These are phyloP conservation scores for Erebia palarica DNA, from an alignment of 2,888 invertebrate species.

Conservation along the genomic window DNA sequence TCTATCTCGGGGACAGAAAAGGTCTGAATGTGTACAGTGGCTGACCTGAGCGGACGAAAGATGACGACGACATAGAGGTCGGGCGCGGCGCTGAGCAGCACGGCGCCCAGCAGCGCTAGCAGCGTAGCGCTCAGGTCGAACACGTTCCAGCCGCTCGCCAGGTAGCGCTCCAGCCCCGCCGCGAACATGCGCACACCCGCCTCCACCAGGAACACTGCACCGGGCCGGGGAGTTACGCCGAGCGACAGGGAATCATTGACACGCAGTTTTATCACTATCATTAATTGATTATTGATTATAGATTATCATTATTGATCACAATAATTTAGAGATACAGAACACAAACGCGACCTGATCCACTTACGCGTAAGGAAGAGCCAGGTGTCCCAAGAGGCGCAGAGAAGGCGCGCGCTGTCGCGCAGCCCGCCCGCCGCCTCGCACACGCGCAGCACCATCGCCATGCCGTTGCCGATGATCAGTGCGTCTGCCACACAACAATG, in stretches of 20 bases:
- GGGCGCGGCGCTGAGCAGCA: constrained; percentile 85
- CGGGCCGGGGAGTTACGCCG: not conserved
- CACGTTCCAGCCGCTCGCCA: constrained; percentile 93
- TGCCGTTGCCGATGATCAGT: constrained; percentile 87
- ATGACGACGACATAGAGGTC: constrained; percentile 88
- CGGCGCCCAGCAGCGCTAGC: constrained; percentile 85
- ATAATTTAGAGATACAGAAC: not conserved
- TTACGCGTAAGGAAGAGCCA: constrained; percentile 86
- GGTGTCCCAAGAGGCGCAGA: constrained; percentile 90
- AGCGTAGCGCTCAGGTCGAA: constrained; percentile 89
- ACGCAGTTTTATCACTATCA: no score
- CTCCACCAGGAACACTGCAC: constrained; percentile 88
- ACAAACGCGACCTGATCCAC: constrained; percentile 48
- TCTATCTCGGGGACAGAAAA: no score
- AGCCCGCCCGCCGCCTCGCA: constrained; percentile 83
- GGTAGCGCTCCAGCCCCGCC: constrained; percentile 86
- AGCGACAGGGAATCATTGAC: not conserved
- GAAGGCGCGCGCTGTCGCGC: constrained; percentile 84
- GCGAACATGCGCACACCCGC: constrained; percentile 88
- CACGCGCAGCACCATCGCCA: constrained; percentile 88
- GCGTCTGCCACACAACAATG: constrained; percentile 79
- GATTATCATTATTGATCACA: no score
- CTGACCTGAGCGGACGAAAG: constrained; percentile 85
- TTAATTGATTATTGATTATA: no score
- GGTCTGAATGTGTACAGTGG: no score